A percentile compares a stretch with the other conserved stretches of the same genome.
Evolutionary conservation across 2,113 vertebrate genomes (phyloP).

Genomic region (Salvelinus namaycush): DNA sequence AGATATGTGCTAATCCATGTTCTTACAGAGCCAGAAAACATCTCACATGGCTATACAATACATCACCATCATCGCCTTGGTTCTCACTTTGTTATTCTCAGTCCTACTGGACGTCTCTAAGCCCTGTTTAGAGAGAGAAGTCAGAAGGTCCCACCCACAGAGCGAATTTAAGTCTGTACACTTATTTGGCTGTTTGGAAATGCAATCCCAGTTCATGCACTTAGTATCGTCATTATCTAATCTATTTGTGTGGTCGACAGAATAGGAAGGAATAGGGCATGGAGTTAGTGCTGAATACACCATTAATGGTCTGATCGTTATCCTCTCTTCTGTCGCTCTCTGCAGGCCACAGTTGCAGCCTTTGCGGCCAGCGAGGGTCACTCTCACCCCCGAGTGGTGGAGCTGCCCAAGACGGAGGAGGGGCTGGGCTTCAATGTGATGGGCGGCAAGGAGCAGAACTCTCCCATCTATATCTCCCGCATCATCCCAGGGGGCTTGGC

Average conservation of each 20-base stretch:
- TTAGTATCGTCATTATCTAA: not conserved
- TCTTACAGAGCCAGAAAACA: slow-evolving; percentile 24
- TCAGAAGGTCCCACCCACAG: not conserved
- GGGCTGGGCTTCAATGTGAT: slow-evolving; percentile 99
- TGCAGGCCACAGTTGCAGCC: slow-evolving; percentile 96
- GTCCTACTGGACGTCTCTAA: not conserved
- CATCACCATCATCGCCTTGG: slow-evolving; percentile 10
- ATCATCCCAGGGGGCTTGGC: slow-evolving; percentile 98
- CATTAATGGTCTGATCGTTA: not conserved
- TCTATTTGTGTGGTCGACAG: not conserved
- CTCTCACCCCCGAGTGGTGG: slow-evolving; percentile 95
- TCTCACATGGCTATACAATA: slow-evolving; percentile 34
- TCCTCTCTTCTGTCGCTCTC: slow-evolving; percentile 40
- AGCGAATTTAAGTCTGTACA: not conserved
- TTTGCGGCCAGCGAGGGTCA: slow-evolving; percentile 98
- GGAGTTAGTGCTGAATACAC: not conserved
- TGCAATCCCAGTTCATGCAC: not conserved
- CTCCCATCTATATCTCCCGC: slow-evolving; percentile 98
- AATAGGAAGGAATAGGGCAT: not conserved
- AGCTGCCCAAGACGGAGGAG: slow-evolving; percentile 97
- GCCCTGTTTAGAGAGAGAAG: not conserved
- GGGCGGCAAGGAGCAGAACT: slow-evolving; percentile 99
- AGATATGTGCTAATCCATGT: slow-evolving; percentile 40
- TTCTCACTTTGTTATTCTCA: slow-evolving; percentile 22
- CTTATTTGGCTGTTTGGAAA: not conserved